A percentile compares a stretch with the other conserved stretches of the same genome.
Conservation (phyloP, 2,113 vertebrate genomes). For the Colaptes auratus region DNA sequence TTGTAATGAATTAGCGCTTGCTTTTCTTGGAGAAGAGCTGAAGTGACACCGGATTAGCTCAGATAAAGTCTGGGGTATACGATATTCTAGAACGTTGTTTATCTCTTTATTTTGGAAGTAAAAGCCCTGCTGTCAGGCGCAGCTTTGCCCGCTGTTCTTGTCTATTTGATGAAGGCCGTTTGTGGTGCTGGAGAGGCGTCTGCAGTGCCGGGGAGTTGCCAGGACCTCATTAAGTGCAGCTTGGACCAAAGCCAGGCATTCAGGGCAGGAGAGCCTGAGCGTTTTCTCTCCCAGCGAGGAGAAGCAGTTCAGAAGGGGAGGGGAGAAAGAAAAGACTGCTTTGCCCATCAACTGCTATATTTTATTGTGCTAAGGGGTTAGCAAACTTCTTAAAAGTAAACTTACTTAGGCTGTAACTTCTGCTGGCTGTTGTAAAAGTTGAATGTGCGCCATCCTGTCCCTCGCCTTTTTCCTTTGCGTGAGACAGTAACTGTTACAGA, state of each 20-base stretch:
- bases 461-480: background rate
- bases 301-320: background rate
- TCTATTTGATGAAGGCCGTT: background rate
- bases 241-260: slow-evolving; percentile 52
- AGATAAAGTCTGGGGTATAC: background rate
- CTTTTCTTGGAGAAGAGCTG: background rate
- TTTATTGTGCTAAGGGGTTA: slow-evolving; percentile 42
- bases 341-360: background rate
- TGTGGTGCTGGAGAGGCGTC: background rate
- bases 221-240: slow-evolving; percentile 42
- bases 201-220: slow-evolving; percentile 39
- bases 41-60: background rate
- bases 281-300: background rate
- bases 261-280: background rate
- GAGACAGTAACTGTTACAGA: background rate
- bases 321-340: background rate
- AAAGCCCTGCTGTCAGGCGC: background rate
- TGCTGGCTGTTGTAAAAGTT: slow-evolving; percentile 5
- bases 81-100: background rate
- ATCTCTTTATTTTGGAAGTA: background rate
- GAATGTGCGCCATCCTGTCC: background rate
- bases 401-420: background rate
- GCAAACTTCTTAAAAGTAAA: slow-evolving; percentile 37
- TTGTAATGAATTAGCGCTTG: background rate
- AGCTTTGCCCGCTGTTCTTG: background rate